Base-by-base conservation (phyloP, 2,797 vertebrate species). In the Moxostoma hubbsi region DNA sequence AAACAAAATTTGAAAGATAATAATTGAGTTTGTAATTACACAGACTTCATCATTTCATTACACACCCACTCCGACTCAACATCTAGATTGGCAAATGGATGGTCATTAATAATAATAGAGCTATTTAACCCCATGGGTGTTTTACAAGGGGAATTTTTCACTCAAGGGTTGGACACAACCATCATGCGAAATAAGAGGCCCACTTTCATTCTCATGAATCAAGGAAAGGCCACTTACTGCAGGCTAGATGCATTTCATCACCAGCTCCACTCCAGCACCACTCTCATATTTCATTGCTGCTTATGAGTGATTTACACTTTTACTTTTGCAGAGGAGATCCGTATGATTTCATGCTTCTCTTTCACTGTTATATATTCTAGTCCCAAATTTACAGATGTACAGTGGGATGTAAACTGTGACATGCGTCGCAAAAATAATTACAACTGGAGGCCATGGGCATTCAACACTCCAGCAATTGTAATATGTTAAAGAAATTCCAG, bases 101-200 rank as follows among this genome's bases (percentile, higher is more conserved):
- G 87, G 86, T 93, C 93, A 95, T 96, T 95, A 95, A 95, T 96
- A 96, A 94, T 95, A 95, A 95, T 95, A 92, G 93, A 91, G 87
- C 92, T 92, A 92, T 94, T 95, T 95, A 95, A 95, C 94, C 91
- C 91, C 90, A 89, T 91, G 90, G 92, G 91, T 92, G 90, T 93
- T 91, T 89, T 89, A 88, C 89, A 92, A 93, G 89, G 90, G 90
- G 91, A 93, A 89, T 93, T 94, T 93, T 92, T 95, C 92, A 94
- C 92, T 91, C 87, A 84, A 65, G 8, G 83, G 90, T 91, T 92
- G 79, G 92, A 90, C 90, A 91, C 85, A 92, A 93, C 89, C 90
- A 90, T 89, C 73, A 90, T 92, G 90, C 89, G 89, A 92, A 89
- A 93, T 87, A 90, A 84, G 87, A 91, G 86, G 87, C 85, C 85